These are phyloP conservation scores for Tragelaphus buxtoni DNA, from an alignment of 2,113 vertebrate genomes.

Conservation along the genomic window DNA sequence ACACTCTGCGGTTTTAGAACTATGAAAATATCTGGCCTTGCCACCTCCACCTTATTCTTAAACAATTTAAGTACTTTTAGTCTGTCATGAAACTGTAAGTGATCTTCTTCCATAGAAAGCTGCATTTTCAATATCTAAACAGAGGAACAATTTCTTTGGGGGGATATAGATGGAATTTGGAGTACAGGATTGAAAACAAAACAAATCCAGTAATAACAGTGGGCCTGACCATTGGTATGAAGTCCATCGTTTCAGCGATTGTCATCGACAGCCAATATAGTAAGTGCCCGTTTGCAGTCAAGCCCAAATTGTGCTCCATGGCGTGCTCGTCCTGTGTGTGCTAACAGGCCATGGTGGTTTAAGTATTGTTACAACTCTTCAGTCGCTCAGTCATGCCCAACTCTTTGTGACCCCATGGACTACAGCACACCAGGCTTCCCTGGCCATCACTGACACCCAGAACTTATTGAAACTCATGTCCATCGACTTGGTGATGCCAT, in stretches of 20 bases:
- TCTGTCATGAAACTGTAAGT: not conserved
- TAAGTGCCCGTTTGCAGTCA: not conserved
- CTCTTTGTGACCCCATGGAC: not conserved
- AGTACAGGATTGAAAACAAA: not conserved
- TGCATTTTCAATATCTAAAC: not conserved
- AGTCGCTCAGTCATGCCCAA: accelerated
- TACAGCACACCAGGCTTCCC: not conserved
- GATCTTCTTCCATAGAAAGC: not conserved
- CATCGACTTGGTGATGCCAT: not conserved
- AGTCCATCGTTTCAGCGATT: not conserved
- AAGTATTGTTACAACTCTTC: not conserved
- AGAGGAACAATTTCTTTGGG: not conserved
- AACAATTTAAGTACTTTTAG: not conserved
- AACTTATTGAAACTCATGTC: not conserved
- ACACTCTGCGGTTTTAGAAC: not conserved
- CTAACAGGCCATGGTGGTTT: not conserved
- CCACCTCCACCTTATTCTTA: not conserved
- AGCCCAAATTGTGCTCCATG: not conserved
- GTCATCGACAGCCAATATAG: not conserved
- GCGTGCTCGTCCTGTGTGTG: not conserved
- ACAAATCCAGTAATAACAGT: not conserved
- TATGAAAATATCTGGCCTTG: not conserved
- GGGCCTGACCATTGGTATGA: not conserved
- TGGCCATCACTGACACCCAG: not conserved
- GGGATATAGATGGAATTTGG: not conserved